A percentile compares a stretch with the other conserved stretches of the same genome.
These are phyloP conservation scores for Axea sp. DNA, from an alignment of 2,888 invertebrate species.

Conservation along the genomic window DNA sequence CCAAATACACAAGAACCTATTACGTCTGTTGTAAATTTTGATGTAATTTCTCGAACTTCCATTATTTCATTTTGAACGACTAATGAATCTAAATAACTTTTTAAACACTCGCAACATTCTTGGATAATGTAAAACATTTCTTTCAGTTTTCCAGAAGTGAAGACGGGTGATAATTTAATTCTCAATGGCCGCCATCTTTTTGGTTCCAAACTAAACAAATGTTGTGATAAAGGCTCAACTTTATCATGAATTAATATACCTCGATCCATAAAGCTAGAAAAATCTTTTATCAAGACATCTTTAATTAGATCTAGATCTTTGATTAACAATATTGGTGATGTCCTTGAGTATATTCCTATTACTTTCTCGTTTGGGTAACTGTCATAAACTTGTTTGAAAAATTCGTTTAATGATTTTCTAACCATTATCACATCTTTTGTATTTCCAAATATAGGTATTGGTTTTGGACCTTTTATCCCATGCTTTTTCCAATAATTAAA, in stretches of 20 bases:
- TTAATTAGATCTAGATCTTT: slow-evolving; percentile 68
- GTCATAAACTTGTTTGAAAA: too few relatives aligned
- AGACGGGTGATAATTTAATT: slow-evolving; percentile 78
- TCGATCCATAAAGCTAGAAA: slow-evolving; percentile 66
- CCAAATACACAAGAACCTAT: slow-evolving; percentile 80
- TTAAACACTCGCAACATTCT: slow-evolving; percentile 74
- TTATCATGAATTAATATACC: slow-evolving; percentile 52
- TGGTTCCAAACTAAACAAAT: slow-evolving; percentile 76
- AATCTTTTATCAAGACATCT: slow-evolving; percentile 78
- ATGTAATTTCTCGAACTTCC: slow-evolving; percentile 73
- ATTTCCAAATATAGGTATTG: too few relatives aligned
- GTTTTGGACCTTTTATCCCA: too few relatives aligned
- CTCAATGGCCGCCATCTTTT: slow-evolving; percentile 79
- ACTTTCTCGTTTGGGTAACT: too few relatives aligned
- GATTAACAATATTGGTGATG: slow-evolving; percentile 65
- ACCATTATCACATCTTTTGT: too few relatives aligned
- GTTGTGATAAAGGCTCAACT: slow-evolving; percentile 75
- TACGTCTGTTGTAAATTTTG: slow-evolving; percentile 79
- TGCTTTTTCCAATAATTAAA: too few relatives aligned
- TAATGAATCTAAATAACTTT: slow-evolving; percentile 67
- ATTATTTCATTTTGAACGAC: slow-evolving; percentile 60
- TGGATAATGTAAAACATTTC: slow-evolving; percentile 78
- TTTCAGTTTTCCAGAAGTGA: slow-evolving; percentile 80
- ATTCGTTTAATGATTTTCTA: too few relatives aligned
- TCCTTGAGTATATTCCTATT: too few relatives aligned